These are phyloP conservation scores for Chionodraco myersi DNA, from an alignment of 2,113 vertebrate species.

Conservation along the genomic window DNA sequence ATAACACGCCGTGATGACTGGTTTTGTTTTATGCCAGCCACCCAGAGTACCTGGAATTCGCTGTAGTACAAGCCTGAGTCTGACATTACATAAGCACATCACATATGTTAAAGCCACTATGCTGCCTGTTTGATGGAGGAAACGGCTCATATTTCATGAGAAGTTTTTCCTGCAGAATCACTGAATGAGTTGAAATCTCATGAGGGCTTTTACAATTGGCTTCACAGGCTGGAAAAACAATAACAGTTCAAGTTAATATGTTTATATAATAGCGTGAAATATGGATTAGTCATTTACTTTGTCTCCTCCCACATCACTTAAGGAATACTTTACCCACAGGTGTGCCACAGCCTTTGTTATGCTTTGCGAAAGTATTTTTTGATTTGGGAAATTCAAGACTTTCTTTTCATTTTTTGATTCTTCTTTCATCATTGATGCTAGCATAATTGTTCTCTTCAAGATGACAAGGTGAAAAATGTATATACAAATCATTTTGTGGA, in stretches of 20 bases:
- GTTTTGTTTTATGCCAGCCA: conserved; percentile 45
- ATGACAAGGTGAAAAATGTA: no score
- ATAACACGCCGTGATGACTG: conserved; percentile 51
- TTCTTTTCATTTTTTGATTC: no score
- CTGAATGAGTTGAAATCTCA: not conserved
- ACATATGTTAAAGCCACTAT: not conserved
- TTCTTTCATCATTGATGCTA: no score
- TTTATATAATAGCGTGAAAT: not conserved
- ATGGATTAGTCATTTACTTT: not conserved
- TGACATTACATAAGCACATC: not conserved
- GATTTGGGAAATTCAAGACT: no score
- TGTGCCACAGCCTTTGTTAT: no score
- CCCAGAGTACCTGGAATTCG: conserved; percentile 47
- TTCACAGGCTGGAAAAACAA: not conserved
- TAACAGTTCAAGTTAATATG: not conserved
- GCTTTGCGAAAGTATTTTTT: no score
- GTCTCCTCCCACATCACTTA: not conserved
- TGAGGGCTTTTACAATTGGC: not conserved
- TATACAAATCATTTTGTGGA: no score
- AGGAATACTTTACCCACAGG: no score
- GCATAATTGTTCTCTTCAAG: no score
- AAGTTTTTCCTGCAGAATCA: conserved; percentile 7
- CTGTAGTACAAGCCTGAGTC: not conserved
- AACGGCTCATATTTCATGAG: not conserved
- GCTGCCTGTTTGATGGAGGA: not conserved